Evolutionary conservation across 2,113 vertebrate species (phyloP), one percentile per base, ranked within the genome.

Genomic region (Corythaeola cristata): DNA sequence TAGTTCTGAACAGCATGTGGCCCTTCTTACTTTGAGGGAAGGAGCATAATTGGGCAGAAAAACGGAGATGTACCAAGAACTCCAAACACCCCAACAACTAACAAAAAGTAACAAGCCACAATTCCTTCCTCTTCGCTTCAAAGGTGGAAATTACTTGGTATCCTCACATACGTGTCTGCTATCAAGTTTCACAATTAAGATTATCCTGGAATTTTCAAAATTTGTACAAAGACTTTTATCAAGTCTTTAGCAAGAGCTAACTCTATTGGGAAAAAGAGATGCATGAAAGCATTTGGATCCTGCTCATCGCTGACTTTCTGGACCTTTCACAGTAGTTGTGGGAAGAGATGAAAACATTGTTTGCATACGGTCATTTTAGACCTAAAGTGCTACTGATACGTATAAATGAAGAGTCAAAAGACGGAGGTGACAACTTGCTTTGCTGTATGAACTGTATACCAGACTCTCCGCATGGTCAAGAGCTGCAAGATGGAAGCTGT

Each of bases 71-170:
- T 11, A 72, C 69, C 58, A 26, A 21, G 74, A 35, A 18, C 12
- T 5, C 73, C 11, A 11, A 44, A 27, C 24, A 17, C 18, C 15
- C 37, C 85, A 27, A 9, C 47, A 76, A 20, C n/a, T 26, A 52
- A n/a, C 44, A 64, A 32, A 5, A 32, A 66, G 5, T 3, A 86
- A 41, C 33, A 5, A 59, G 32, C 50, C n/a, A 7, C 9, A 3
- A 0, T 22, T 56, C 44, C 78, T 66, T 74, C 59, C 59, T 49
- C 59, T 33, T 79, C 78, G 15, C 44, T 23, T 22, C 22, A 30
- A 4, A 67, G 69, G 10, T 5, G n/a, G 15, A 45, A 53, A 12
- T 1, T 7, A 0, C 22, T 44, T 3, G 7, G 4, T 62, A 5
- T 24, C 85, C 55, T 90, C 88, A 0, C 8, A 1, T 23, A 6